Conservation (phyloP, 2,113 vertebrate species). For the Propithecus coquereli region DNA sequence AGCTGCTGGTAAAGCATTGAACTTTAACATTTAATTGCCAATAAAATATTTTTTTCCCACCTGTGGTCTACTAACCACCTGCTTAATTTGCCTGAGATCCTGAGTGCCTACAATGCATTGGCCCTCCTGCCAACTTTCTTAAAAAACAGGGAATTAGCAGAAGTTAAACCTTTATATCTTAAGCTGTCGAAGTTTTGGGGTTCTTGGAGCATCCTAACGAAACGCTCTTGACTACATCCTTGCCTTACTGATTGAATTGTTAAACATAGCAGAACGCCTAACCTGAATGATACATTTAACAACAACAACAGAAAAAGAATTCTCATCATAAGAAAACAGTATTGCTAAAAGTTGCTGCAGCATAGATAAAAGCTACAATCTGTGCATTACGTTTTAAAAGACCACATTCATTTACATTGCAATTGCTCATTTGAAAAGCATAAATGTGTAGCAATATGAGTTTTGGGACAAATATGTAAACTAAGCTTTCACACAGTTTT, state of each 20-base stretch:
- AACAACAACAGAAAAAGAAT: background rate
- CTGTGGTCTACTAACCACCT: background rate
- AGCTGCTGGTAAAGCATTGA: background rate
- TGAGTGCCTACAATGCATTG: background rate
- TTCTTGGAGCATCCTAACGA: background rate
- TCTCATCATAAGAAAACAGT: background rate
- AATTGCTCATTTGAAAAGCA: constrained; percentile 38
- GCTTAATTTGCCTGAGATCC: background rate
- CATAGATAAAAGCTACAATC: background rate
- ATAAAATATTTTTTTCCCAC: background rate
- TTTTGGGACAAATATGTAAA: constrained; percentile 47
- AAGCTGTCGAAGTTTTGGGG: background rate
- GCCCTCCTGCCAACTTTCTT: background rate
- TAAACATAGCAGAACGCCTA: background rate
- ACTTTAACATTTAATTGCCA: background rate
- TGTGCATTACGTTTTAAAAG: background rate
- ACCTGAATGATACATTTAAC: background rate
- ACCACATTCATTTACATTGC: background rate
- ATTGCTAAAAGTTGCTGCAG: background rate
- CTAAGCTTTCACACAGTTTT: constrained; percentile 5
- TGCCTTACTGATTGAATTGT: background rate
- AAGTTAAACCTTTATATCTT: background rate
- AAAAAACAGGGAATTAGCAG: background rate
- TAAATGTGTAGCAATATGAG: background rate
- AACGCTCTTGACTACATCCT: background rate